A percentile compares a stretch with the other conserved stretches of the same genome.
Evolutionary conservation across 1,140 invertebrate genomes (phyloP).

Genomic region (Lordiphosa mommai): DNA sequence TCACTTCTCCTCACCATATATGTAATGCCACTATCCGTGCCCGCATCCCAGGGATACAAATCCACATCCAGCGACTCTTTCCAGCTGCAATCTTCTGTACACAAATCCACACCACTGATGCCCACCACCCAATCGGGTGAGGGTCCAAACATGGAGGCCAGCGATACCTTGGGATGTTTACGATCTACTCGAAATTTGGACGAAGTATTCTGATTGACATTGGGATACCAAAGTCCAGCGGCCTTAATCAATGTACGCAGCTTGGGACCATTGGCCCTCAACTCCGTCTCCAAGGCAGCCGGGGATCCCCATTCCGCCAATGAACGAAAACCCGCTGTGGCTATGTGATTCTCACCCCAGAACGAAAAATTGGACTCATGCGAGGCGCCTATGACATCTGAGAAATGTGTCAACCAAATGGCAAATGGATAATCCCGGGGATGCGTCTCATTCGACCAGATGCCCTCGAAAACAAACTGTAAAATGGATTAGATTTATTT

Average conservation of each 20-base stretch:
- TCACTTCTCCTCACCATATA: constrained; percentile 92
- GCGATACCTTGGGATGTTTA: constrained; percentile 92
- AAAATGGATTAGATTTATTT: background rate
- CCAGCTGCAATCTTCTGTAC: constrained; percentile 94
- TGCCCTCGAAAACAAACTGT: constrained; percentile 94
- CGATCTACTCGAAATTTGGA: constrained; percentile 93
- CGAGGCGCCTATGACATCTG: constrained; percentile 97
- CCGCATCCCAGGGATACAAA: constrained; percentile 96
- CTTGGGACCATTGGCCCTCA: constrained; percentile 89
- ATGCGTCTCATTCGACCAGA: constrained; percentile 97
- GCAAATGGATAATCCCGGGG: constrained; percentile 97
- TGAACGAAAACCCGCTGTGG: constrained; percentile 95
- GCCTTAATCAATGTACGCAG: constrained; percentile 97
- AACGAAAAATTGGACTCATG: constrained; percentile 95
- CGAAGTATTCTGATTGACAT: constrained; percentile 92
- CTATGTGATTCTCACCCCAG: constrained; percentile 95
- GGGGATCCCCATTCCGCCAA: constrained; percentile 86
- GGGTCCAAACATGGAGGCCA: constrained; percentile 97
- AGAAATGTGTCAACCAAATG: constrained; percentile 96
- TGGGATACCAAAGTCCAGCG: constrained; percentile 94
- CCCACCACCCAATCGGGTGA: constrained; percentile 98
- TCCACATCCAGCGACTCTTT: constrained; percentile 88
- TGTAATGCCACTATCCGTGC: constrained; percentile 94
- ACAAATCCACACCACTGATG: constrained; percentile 92
- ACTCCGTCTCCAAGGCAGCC: constrained; percentile 93